Conservation (phyloP, 2,888 invertebrate genomes). For the Brenthis hecate region DNA sequence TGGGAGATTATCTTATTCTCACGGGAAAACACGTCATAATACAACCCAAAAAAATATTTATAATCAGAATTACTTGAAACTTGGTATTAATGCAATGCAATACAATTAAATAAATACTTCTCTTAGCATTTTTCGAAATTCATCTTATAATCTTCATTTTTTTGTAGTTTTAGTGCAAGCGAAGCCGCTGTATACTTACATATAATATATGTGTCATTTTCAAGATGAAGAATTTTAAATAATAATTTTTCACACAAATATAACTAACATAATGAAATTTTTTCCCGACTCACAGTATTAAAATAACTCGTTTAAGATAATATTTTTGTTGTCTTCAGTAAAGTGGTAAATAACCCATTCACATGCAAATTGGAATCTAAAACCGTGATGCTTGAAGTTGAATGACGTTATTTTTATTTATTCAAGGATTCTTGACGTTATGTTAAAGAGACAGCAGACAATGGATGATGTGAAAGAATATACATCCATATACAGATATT, state of each 20-base stretch:
- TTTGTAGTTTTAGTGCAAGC: too few species aligned
- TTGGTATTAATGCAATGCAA: too few species aligned
- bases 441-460: not conserved
- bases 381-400: slow-evolving; percentile 9
- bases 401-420: slow-evolving; percentile 4
- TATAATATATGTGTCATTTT: not conserved
- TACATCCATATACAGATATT: too few species aligned
- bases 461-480: too few species aligned
- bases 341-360: slow-evolving; percentile 16
- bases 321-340: slow-evolving; percentile 17
- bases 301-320: slow-evolving; percentile 1
- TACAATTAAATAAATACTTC: too few species aligned
- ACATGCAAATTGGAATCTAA: slow-evolving; percentile 13
- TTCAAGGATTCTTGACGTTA: not conserved
- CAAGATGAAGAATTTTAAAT: not conserved
- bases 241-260: not conserved
- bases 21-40: too few species aligned
- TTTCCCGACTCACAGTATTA: not conserved
- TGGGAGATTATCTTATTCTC: too few species aligned
- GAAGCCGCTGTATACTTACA: too few species aligned
- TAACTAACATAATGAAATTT: not conserved
- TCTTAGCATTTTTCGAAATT: too few species aligned
- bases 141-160: too few species aligned
- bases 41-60: too few species aligned
- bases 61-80: too few species aligned